Conservation (phyloP, 92 coral and sea anemone genomes). For the Zoanthus sansibaricus region DNA sequence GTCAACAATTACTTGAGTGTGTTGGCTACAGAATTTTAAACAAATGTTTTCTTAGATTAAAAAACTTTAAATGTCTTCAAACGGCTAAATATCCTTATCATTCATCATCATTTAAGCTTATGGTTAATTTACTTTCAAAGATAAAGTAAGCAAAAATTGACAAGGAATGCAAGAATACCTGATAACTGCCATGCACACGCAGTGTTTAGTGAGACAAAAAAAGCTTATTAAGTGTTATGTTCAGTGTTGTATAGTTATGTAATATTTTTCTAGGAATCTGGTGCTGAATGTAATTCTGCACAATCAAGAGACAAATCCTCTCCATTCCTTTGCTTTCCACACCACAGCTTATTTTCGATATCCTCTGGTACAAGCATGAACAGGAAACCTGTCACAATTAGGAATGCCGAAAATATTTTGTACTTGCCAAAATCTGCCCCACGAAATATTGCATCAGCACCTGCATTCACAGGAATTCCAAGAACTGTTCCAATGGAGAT, state of each 20-base stretch:
- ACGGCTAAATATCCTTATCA: no score
- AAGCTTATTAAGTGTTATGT: no score
- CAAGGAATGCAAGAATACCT: no score
- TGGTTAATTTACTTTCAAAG: no score
- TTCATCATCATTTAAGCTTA: no score
- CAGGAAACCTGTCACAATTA: conserved; percentile 77
- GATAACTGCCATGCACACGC: no score
- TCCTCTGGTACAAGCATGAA: conserved; percentile 65
- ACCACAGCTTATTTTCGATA: conserved; percentile 46
- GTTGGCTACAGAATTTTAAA: no score
- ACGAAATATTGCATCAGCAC: conserved; percentile 77
- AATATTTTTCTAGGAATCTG: not conserved
- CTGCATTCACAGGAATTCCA: conserved; percentile 90
- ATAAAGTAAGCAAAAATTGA: no score
- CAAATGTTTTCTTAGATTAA: no score
- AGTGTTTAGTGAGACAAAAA: no score
- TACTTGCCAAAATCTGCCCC: conserved; percentile 67
- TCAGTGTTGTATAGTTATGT: not conserved
- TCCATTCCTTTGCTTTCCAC: not conserved
- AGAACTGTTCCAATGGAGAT: conserved; percentile 91
- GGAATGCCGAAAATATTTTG: conserved; percentile 76
- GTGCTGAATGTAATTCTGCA: not conserved
- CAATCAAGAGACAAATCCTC: conserved; percentile 9
- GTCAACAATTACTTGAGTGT: no score
- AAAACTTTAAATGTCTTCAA: no score